phyloP scores from a whole-genome alignment of 2,113 vertebrate genomes.

The Tapirus terrestris region DNA sequence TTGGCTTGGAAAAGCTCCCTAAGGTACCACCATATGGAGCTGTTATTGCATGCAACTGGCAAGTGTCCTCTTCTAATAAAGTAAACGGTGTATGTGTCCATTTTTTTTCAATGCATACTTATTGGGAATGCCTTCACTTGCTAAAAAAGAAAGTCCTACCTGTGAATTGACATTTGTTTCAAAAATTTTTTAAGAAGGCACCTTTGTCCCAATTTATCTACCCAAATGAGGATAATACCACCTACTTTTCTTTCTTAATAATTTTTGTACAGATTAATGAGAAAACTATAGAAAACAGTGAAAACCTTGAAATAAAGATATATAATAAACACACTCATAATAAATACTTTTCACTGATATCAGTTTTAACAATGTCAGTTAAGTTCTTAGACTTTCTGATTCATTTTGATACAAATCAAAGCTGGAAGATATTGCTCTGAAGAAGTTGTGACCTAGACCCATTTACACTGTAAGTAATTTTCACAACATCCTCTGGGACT shows the following conservation, averaged over 20 bases:
- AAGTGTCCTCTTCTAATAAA: neutral
- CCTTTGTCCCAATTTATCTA: neutral
- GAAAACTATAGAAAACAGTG: neutral
- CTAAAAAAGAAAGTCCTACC: neutral
- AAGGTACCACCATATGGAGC: neutral
- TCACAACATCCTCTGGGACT: conserved; percentile 38
- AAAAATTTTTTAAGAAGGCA: neutral
- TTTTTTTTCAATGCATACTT: neutral
- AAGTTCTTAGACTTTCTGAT: neutral
- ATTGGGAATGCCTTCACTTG: neutral
- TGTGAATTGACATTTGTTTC: neutral
- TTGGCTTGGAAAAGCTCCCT: neutral
- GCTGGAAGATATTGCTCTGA: neutral
- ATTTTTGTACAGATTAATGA: neutral
- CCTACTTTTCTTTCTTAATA: neutral
- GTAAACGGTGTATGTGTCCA: neutral
- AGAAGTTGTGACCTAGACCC: neutral
- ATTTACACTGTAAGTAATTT: neutral
- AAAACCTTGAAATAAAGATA: neutral
- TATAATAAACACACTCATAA: neutral
- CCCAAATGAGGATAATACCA: neutral
- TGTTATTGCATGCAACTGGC: neutral
- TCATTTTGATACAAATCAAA: conserved; percentile 15
- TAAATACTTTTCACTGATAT: neutral
- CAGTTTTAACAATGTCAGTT: neutral